phyloP scores from a whole-genome alignment of 1,140 invertebrate species.

The Drosophila dunni region DNA sequence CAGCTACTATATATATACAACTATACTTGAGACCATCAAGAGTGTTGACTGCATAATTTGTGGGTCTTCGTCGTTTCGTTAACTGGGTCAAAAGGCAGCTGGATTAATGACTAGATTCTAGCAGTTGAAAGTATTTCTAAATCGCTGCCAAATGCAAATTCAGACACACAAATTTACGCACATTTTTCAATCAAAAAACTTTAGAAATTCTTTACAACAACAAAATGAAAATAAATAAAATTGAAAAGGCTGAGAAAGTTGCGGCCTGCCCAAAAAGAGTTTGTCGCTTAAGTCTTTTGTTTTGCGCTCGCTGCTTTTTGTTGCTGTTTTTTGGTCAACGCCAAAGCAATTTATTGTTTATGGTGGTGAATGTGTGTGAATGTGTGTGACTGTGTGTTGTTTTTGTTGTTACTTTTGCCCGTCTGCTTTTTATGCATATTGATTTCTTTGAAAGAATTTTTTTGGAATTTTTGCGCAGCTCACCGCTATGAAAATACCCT shows the following conservation, averaged over 20 bases:
- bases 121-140: constrained; percentile 8
- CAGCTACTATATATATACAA: constrained; percentile 10
- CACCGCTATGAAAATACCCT: constrained; percentile 4
- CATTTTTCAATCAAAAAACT: constrained; percentile 40
- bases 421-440: constrained; percentile 36
- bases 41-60: constrained; percentile 61
- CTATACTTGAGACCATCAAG: constrained; percentile 28
- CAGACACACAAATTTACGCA: constrained; percentile 19
- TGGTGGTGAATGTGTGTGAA: constrained; percentile 9
- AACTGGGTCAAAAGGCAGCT: constrained; percentile 32
- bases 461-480: constrained; percentile 13
- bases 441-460: constrained; percentile 52
- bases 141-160: constrained; percentile 48
- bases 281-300: constrained; percentile 78
- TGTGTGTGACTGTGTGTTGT: constrained; percentile 32
- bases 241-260: constrained; percentile 60
- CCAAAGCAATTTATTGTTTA: constrained; percentile 64
- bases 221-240: not conserved
- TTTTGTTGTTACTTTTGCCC: constrained; percentile 30
- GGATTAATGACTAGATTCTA: constrained; percentile 42
- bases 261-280: constrained; percentile 53
- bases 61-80: constrained; percentile 49
- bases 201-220: constrained; percentile 36
- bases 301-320: constrained; percentile 32
- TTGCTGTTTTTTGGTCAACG: constrained; percentile 52